Evolutionary conservation across 2,888 invertebrate species (phyloP).

Genomic region (Physocephala rufipes): DNA sequence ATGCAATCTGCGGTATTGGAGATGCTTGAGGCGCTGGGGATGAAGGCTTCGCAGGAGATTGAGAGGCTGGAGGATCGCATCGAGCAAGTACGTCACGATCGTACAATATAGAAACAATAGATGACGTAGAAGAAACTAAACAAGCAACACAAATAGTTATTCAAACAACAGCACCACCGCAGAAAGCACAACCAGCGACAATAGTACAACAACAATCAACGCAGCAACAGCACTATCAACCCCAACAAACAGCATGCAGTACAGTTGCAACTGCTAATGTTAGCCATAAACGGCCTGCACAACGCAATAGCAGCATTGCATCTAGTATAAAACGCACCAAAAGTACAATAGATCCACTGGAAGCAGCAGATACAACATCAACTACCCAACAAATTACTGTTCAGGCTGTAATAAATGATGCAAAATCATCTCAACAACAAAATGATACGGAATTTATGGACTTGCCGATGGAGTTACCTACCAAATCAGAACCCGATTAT

Average conservation of each 20-base stretch:
- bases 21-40: too few species aligned
- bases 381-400: constrained; percentile 64
- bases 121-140: constrained; percentile 70
- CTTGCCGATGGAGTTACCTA: constrained; percentile 68
- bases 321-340: constrained; percentile 60
- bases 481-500: constrained; percentile 76
- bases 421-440: constrained; percentile 46
- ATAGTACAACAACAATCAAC: constrained; percentile 54
- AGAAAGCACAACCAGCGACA: constrained; percentile 56
- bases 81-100: constrained; percentile 58
- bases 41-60: too few species aligned
- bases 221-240: constrained; percentile 52
- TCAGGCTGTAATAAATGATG: constrained; percentile 67
- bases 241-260: constrained; percentile 43
- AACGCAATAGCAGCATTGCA: constrained; percentile 57
- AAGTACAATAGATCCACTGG: constrained; percentile 69
- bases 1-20: too few species aligned
- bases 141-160: constrained; percentile 67
- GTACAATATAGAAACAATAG: constrained; percentile 72
- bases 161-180: constrained; percentile 65
- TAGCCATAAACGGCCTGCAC: constrained; percentile 62
- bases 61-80: too few species aligned
- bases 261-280: constrained; percentile 52
- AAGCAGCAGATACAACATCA: constrained; percentile 69
- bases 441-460: constrained; percentile 65